These are phyloP conservation scores for Gambelia wislizenii DNA, from an alignment of 2,797 vertebrate species.

Conservation along the genomic window DNA sequence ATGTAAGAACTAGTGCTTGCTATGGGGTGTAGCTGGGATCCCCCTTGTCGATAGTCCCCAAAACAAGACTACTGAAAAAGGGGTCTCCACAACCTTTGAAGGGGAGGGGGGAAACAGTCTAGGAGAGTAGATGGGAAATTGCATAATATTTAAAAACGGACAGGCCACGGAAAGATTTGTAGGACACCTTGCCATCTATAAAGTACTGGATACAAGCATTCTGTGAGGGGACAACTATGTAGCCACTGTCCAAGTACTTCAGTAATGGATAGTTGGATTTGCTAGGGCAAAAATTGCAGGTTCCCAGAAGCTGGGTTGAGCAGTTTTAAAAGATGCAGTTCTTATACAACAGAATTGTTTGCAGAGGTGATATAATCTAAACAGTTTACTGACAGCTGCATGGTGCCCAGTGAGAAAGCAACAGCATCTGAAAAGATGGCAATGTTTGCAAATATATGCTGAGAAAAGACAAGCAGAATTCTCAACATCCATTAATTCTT, in stretches of 20 bases:
- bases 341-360: not conserved
- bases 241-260: not conserved
- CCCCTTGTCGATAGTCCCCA: not conserved
- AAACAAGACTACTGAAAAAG: not conserved
- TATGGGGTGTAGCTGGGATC: not conserved
- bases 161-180: not conserved
- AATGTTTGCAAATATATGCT: not conserved
- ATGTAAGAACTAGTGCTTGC: not conserved
- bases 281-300: not conserved
- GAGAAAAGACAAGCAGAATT: not conserved
- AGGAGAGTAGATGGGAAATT: not conserved
- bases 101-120: not conserved
- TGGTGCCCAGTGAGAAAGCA: not conserved
- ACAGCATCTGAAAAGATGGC: not conserved
- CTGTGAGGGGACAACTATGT: too few relatives aligned
- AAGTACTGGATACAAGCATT: not conserved
- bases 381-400: not conserved
- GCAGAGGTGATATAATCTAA: not conserved
- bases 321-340: not conserved
- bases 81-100: not conserved
- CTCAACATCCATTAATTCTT: accelerated
- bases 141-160: not conserved
- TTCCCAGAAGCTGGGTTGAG: not conserved
- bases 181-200: not conserved
- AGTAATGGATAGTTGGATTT: not conserved